phyloP scores from a whole-genome alignment of 2,888 invertebrate species.

The Eurytoma californica region DNA sequence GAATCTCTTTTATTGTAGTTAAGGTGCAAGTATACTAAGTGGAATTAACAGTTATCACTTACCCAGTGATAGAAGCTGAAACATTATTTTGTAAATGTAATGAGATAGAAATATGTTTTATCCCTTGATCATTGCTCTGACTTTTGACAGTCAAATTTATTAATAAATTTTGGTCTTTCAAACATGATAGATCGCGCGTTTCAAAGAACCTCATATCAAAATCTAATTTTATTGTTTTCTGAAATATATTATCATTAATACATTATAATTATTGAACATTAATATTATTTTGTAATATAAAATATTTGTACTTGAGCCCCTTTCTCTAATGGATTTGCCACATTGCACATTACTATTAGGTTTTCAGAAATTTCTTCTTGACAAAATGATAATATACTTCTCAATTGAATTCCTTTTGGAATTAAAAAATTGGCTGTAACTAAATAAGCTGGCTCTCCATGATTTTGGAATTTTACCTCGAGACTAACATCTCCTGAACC shows the following conservation, averaged over 20 bases:
- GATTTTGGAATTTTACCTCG: constrained; percentile 60
- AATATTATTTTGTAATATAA: background rate
- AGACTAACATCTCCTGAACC: constrained; percentile 66
- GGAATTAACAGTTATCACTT: constrained; percentile 12
- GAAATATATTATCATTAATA: constrained; percentile 26
- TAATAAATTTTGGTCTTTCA: constrained; percentile 49
- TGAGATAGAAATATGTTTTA: constrained; percentile 41
- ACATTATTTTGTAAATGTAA: constrained; percentile 60
- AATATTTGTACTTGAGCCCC: constrained; percentile 58
- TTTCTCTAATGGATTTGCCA: constrained; percentile 63
- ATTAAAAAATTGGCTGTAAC: constrained; percentile 60
- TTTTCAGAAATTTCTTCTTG: constrained; percentile 57
- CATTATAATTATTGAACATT: background rate
- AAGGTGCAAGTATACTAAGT: background rate
- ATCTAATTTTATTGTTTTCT: constrained; percentile 64
- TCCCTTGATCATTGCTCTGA: constrained; percentile 61
- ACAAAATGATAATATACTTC: constrained; percentile 64
- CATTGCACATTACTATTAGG: constrained; percentile 61
- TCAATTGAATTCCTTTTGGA: constrained; percentile 62
- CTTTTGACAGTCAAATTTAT: constrained; percentile 58
- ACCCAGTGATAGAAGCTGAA: constrained; percentile 64
- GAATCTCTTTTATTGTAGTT: too few relatives aligned
- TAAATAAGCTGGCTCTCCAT: constrained; percentile 66
- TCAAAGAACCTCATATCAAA: constrained; percentile 63
- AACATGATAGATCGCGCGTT: constrained; percentile 9